A percentile compares a stretch with the other conserved stretches of the same genome.
phyloP scores from a whole-genome alignment of 2,797 vertebrate species.

The Chelidonichthys spinosus region DNA sequence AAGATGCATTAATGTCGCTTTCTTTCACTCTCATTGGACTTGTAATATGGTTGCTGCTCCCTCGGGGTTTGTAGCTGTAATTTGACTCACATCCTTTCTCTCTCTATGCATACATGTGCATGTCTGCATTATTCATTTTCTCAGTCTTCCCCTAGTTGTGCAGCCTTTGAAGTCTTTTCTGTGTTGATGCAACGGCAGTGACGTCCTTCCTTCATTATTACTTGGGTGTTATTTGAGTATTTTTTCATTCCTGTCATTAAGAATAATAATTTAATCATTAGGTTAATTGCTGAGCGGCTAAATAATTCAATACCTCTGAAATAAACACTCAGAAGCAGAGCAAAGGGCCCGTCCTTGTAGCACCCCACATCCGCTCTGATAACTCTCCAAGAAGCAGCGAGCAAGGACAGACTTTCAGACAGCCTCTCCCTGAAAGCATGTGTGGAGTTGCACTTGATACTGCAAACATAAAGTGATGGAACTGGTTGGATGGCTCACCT shows the following conservation, averaged over 20 bases:
- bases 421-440: neutral
- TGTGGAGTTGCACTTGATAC: neutral
- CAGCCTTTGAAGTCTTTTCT: constrained; percentile 43
- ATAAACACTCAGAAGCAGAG: neutral
- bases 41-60: constrained; percentile 52
- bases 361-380: neutral
- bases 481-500: neutral
- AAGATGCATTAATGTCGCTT: constrained; percentile 71
- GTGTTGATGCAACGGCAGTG: constrained; percentile 30
- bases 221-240: neutral
- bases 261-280: neutral
- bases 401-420: neutral
- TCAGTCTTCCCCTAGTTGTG: constrained; percentile 23
- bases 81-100: constrained; percentile 45
- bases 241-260: neutral
- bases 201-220: constrained; percentile 1
- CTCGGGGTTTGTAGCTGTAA: constrained; percentile 46
- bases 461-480: neutral
- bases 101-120: constrained; percentile 22
- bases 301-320: neutral
- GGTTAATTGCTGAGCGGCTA: neutral
- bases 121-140: constrained; percentile 31
- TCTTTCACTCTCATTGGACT: constrained; percentile 58
- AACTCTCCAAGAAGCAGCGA: neutral
- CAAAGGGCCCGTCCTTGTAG: neutral